Conservation (phyloP, 1,140 invertebrate genomes). For the Caenorhabditis briggsae region DNA sequence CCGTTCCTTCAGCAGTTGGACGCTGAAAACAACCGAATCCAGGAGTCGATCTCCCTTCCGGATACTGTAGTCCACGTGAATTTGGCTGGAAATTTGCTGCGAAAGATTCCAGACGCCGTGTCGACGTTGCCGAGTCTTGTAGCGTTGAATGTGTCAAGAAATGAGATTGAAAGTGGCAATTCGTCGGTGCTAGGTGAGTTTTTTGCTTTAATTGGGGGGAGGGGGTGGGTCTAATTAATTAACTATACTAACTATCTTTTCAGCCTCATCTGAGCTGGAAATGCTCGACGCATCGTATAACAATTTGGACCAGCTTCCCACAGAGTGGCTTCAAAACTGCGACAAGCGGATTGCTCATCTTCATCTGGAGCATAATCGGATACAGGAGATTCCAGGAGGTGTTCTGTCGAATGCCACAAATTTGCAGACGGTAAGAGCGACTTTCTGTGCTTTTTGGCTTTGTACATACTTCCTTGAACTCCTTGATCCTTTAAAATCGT, state of each 20-base stretch:
- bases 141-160: slow-evolving; percentile 69
- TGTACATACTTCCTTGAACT: too few relatives aligned
- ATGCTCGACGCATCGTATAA: slow-evolving; percentile 70
- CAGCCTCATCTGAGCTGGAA: slow-evolving; percentile 60
- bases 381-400: slow-evolving; percentile 62
- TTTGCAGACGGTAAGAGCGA: slow-evolving; percentile 69
- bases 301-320: slow-evolving; percentile 64
- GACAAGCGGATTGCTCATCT: slow-evolving; percentile 58
- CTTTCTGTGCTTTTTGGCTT: too few relatives aligned
- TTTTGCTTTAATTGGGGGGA: background rate
- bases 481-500: too few relatives aligned
- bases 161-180: slow-evolving; percentile 67
- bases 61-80: slow-evolving; percentile 67
- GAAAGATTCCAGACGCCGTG: slow-evolving; percentile 67
- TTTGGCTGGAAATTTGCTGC: slow-evolving; percentile 69
- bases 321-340: slow-evolving; percentile 65
- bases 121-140: slow-evolving; percentile 63
- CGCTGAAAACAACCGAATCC: slow-evolving; percentile 65
- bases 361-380: slow-evolving; percentile 67
- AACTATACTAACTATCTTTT: background rate
- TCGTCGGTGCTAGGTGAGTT: slow-evolving; percentile 63
- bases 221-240: too few relatives aligned
- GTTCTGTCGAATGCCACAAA: slow-evolving; percentile 70
- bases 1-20: slow-evolving; percentile 65
- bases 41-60: slow-evolving; percentile 59